Conservation (phyloP, 2,113 vertebrate species). For the Euleptes europaea region DNA sequence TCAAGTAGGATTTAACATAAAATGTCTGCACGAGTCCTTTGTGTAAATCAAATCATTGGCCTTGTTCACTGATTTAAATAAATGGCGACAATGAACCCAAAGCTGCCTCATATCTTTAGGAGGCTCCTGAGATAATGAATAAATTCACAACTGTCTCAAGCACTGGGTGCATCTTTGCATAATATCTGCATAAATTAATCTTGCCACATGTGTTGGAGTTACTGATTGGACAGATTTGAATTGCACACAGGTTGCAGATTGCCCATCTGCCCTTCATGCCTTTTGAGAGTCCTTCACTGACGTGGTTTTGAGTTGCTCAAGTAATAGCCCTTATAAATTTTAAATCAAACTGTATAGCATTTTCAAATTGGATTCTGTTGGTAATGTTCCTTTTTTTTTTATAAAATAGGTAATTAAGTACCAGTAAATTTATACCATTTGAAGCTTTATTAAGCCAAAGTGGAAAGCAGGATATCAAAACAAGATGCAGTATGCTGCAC, state of each 20-base stretch:
- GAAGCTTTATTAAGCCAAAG: neutral
- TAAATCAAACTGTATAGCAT: neutral
- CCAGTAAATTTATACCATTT: neutral
- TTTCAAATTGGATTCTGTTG: neutral
- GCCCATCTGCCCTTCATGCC: conserved; percentile 15
- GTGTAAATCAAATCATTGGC: conserved; percentile 29
- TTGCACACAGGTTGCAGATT: conserved; percentile 21
- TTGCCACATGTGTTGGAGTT: conserved; percentile 28
- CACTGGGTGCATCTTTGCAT: conserved; percentile 21
- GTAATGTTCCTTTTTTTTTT: neutral
- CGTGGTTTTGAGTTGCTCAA: conserved; percentile 5
- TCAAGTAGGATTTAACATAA: neutral
- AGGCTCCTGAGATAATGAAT: conserved; percentile 30
- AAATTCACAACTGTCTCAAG: conserved; percentile 26
- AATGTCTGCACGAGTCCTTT: conserved; percentile 13
- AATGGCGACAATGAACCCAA: neutral
- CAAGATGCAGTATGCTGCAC: neutral
- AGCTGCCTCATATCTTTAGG: neutral
- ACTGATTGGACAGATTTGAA: conserved; percentile 22
- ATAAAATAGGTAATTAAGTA: neutral
- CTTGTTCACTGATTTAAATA: conserved; percentile 55
- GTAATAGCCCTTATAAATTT: conserved; percentile 17
- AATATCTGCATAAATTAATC: conserved; percentile 29
- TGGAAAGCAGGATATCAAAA: neutral
- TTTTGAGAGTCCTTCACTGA: conserved; percentile 30